Evolutionary conservation across 2,797 vertebrate genomes (phyloP).

Genomic region (Hemitrygon akajei): DNA sequence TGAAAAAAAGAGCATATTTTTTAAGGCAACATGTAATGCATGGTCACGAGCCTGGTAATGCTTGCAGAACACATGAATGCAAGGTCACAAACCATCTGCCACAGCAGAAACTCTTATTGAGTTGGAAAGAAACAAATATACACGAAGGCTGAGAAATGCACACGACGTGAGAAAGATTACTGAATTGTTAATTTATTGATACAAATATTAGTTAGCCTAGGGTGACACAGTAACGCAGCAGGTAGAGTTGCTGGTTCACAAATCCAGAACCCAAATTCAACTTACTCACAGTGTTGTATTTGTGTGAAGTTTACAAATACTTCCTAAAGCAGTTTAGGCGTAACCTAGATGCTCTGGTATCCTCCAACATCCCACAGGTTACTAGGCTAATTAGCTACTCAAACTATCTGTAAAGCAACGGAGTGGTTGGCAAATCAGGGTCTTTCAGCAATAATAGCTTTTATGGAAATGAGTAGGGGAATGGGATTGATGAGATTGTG

Average conservation of each 20-base stretch:
- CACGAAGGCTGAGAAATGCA: not conserved
- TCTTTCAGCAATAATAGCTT: too few species aligned
- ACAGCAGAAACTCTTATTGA: not conserved
- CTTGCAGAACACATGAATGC: not conserved
- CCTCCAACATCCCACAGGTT: too few species aligned
- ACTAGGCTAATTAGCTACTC: too few species aligned
- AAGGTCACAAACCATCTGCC: not conserved
- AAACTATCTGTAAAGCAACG: too few species aligned
- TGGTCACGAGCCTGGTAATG: not conserved
- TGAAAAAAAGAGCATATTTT: not conserved
- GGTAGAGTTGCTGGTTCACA: too few species aligned
- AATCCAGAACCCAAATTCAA: too few species aligned
- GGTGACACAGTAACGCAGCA: too few species aligned
- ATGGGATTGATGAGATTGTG: too few species aligned
- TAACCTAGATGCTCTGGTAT: too few species aligned
- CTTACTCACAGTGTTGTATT: too few species aligned
- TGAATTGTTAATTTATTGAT: not conserved
- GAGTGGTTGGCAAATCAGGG: too few species aligned
- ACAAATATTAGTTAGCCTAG: not conserved
- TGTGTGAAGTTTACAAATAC: not conserved
- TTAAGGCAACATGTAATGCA: not conserved
- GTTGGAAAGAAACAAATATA: not conserved
- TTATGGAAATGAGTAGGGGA: too few species aligned
- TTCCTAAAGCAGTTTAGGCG: not conserved
- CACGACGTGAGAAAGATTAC: not conserved